Evolutionary conservation across 2,113 vertebrate species (phyloP).

Genomic region (Otis tarda): DNA sequence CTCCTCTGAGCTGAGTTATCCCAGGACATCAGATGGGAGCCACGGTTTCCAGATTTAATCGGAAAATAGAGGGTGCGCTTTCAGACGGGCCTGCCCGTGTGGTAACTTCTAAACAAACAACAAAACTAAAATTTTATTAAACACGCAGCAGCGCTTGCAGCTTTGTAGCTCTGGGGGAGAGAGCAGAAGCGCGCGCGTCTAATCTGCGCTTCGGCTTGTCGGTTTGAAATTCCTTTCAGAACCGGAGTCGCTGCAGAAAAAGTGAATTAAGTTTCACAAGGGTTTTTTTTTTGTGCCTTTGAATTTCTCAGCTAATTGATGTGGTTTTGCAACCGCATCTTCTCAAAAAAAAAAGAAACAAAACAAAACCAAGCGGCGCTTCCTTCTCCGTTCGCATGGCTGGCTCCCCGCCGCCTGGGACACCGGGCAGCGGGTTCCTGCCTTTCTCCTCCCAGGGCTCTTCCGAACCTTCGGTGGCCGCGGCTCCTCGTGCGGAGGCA

Average conservation of each 20-base stretch:
- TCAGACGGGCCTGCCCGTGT: rapidly evolving
- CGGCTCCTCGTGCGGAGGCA: background rate
- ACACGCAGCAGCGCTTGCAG: rapidly evolving
- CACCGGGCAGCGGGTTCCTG: background rate
- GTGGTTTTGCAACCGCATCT: background rate
- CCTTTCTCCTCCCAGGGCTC: background rate
- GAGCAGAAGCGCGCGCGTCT: rapidly evolving
- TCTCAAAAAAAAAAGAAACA: background rate
- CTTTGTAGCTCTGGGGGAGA: background rate
- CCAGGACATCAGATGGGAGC: background rate
- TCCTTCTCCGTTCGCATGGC: rapidly evolving
- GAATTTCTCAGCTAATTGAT: background rate
- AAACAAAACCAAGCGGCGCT: background rate
- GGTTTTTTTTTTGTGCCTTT: background rate
- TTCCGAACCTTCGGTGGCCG: background rate
- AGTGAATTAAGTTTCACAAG: background rate
- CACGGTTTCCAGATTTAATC: background rate
- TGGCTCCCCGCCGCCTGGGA: background rate
- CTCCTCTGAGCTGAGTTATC: background rate
- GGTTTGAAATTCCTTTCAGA: background rate
- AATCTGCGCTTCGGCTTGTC: background rate
- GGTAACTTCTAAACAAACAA: background rate
- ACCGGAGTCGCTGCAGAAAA: background rate
- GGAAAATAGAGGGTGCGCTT: rapidly evolving
- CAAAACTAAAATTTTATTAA: background rate